Percentiles rank a stretch among this genome's conserved stretches.
Conservation (phyloP, 2,797 vertebrate species). For the Coilia nasus region DNA sequence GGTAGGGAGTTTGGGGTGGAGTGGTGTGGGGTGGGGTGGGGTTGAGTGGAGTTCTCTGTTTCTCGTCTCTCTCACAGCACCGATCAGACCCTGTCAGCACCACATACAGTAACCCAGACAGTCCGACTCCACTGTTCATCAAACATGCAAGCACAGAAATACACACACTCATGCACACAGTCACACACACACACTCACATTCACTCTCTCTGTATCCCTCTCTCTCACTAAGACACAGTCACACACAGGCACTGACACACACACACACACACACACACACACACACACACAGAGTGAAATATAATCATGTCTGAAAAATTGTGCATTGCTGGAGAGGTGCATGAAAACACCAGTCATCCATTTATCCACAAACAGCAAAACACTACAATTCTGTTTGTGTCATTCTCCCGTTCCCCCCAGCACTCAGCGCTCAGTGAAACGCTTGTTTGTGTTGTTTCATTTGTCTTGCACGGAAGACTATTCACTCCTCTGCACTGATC, state of each 20-base stretch:
- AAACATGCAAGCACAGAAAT: too few relatives aligned
- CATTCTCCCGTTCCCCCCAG: neutral
- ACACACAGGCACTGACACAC: neutral
- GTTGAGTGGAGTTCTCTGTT: conserved; percentile 3
- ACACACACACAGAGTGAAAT: neutral
- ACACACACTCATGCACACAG: too few relatives aligned
- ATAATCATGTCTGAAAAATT: neutral
- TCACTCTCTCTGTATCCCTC: neutral
- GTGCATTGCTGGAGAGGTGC: neutral
- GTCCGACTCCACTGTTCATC: neutral
- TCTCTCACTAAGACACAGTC: neutral
- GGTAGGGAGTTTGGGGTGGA: neutral
- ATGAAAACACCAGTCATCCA: neutral
- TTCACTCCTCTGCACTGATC: neutral
- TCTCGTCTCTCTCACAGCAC: neutral
- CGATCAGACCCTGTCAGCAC: conserved; percentile 28
- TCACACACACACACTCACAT: neutral
- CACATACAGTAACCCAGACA: conserved; percentile 27
- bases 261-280: neutral
- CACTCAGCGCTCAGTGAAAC: neutral
- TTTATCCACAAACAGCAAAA: neutral
- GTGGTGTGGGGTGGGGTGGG: neutral
- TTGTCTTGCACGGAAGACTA: neutral
- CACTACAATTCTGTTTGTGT: neutral
- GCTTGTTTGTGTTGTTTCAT: neutral